Percentiles rank a stretch among this genome's conserved stretches.
phyloP scores from a whole-genome alignment of 2,888 invertebrate species.

The Stenotaenia linearis region DNA sequence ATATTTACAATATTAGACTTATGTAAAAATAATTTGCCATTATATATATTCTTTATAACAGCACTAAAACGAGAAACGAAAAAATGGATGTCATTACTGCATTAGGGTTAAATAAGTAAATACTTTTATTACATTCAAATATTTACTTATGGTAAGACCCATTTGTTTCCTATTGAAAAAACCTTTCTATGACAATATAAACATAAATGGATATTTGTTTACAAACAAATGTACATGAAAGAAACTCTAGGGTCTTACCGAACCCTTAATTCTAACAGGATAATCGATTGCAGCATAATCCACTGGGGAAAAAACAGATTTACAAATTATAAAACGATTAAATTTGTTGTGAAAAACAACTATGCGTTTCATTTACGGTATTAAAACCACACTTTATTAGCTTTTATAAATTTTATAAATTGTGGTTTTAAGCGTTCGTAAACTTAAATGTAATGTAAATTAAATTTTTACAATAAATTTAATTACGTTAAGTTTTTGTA shows the following conservation, averaged over 20 bases:
- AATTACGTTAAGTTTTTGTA: no score
- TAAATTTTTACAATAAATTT: no score
- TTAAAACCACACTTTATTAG: no score
- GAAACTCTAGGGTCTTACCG: neutral
- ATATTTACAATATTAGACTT: conserved; percentile 30
- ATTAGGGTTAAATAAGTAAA: neutral
- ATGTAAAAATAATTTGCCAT: conserved; percentile 15
- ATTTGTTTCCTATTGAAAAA: neutral
- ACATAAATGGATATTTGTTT: neutral
- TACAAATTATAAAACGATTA: no score
- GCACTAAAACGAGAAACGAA: neutral
- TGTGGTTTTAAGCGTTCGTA: no score
- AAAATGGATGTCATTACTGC: conserved; percentile 10
- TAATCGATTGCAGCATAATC: neutral
- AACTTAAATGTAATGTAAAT: no score
- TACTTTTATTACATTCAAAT: neutral
- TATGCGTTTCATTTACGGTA: no score
- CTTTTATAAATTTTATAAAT: no score
- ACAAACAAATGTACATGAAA: neutral
- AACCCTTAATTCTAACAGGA: neutral
- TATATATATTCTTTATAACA: neutral
- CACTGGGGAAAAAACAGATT: no score
- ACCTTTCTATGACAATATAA: neutral
- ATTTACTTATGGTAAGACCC: neutral
- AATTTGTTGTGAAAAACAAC: no score